These are phyloP conservation scores for Podarcis lilfordi DNA, from an alignment of 2,797 vertebrate species.

Conservation along the genomic window DNA sequence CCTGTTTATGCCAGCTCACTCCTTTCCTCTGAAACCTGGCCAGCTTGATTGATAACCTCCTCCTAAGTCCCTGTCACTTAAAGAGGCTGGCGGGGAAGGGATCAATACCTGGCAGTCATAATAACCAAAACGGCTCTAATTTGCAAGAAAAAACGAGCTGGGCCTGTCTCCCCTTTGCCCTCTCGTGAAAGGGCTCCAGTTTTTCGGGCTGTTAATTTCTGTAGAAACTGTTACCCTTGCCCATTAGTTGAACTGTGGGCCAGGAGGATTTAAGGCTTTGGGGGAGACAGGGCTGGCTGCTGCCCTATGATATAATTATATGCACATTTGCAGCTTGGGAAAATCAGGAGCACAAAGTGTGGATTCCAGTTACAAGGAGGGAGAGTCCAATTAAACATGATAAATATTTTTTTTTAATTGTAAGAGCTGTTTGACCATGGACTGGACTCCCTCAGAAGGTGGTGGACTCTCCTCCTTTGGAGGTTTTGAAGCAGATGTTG, in stretches of 20 bases:
- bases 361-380: too few relatives aligned
- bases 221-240: not conserved
- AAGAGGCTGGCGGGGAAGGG: not conserved
- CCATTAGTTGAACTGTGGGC: not conserved
- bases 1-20: not conserved
- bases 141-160: not conserved
- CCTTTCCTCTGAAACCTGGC: not conserved
- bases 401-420: too few relatives aligned
- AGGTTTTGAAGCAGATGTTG: too few relatives aligned
- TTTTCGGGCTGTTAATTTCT: too few relatives aligned
- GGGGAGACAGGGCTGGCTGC: not conserved
- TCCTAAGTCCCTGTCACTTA: conserved; percentile 20
- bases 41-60: conserved; percentile 24
- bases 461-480: too few relatives aligned
- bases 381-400: too few relatives aligned
- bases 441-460: too few relatives aligned
- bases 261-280: not conserved
- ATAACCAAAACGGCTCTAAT: not conserved
- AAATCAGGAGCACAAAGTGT: too few relatives aligned
- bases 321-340: too few relatives aligned
- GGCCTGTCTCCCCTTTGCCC: not conserved
- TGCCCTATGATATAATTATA: too few relatives aligned
- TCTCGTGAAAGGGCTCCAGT: not conserved
- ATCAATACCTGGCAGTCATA: conserved; percentile 28
- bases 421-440: too few relatives aligned